phyloP scores from a whole-genome alignment of 2,797 vertebrate genomes.

The Enteromius fasciolatus region DNA sequence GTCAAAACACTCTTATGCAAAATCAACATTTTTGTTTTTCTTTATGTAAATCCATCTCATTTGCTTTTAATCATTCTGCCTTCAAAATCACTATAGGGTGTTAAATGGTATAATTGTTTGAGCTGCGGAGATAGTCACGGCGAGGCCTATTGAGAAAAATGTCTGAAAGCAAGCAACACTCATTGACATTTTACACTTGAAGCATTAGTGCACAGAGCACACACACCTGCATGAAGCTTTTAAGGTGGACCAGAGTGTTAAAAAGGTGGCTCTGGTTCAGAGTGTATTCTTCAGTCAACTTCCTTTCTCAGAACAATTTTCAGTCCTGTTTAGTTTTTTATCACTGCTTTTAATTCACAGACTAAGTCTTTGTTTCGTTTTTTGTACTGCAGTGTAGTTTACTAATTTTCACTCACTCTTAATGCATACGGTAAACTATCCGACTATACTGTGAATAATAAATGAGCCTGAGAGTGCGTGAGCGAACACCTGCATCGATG shows the following conservation, averaged over 20 bases:
- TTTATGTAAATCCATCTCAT: slow-evolving; percentile 11
- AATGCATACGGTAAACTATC: not conserved
- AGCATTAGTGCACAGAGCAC: slow-evolving; percentile 54
- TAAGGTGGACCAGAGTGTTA: slow-evolving; percentile 55
- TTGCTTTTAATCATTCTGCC: not conserved
- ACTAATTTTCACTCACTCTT: not conserved
- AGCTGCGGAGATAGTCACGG: slow-evolving; percentile 39
- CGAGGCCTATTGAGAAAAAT: slow-evolving; percentile 61
- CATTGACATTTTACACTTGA: slow-evolving; percentile 62
- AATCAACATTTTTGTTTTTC: slow-evolving; percentile 25
- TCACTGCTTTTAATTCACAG: not conserved
- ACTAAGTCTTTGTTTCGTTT: not conserved
- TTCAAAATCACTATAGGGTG: not conserved
- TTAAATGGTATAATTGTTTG: slow-evolving; percentile 5
- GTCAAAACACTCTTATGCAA: slow-evolving; percentile 12
- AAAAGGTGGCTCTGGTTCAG: slow-evolving; percentile 19
- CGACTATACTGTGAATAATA: slow-evolving; percentile 8
- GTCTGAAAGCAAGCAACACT: slow-evolving; percentile 54
- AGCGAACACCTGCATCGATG: not conserved
- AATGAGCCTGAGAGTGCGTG: not conserved
- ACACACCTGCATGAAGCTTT: slow-evolving; percentile 57
- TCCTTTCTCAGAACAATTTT: not conserved
- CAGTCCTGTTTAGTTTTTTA: not conserved
- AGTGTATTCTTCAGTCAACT: not conserved
- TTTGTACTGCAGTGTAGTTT: not conserved